Evolutionary conservation across 1,140 invertebrate species (phyloP).

Genomic region (Gerris buenoi): DNA sequence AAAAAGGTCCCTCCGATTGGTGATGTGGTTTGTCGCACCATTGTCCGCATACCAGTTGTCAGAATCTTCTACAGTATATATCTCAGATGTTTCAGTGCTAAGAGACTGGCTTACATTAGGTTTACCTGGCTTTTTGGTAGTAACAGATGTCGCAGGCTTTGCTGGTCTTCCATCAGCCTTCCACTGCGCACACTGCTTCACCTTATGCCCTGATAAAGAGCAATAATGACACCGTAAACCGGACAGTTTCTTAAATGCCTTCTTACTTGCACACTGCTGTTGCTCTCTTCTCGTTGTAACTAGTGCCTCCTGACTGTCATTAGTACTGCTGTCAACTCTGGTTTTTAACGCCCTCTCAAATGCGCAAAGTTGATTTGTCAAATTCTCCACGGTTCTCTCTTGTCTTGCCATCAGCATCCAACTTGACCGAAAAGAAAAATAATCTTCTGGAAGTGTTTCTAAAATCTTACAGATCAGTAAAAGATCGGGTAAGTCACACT

Average conservation of each 20-base stretch:
- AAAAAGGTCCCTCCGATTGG: conserved; percentile 20
- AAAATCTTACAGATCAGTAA: neutral
- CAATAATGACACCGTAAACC: neutral
- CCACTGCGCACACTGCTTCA: neutral
- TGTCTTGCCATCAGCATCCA: neutral
- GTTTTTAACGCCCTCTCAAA: neutral
- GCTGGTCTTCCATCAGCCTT: neutral
- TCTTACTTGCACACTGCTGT: neutral
- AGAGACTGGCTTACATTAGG: neutral
- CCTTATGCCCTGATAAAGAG: neutral
- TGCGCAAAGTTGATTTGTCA: neutral
- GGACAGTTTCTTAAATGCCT: neutral
- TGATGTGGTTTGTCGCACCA: conserved; percentile 26
- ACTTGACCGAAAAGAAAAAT: neutral
- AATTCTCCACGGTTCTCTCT: neutral
- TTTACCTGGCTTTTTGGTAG: no score
- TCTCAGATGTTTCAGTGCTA: neutral
- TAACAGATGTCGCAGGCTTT: neutral
- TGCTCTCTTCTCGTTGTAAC: neutral
- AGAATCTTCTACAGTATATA: conserved; percentile 13
- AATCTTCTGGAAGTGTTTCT: neutral
- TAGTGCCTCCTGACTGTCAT: neutral
- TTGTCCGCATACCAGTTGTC: conserved; percentile 25
- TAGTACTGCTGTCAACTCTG: neutral
- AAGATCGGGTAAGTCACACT: neutral